Evolutionary conservation across 2,888 invertebrate genomes (phyloP).

Genomic region (Pterostichus madidus): DNA sequence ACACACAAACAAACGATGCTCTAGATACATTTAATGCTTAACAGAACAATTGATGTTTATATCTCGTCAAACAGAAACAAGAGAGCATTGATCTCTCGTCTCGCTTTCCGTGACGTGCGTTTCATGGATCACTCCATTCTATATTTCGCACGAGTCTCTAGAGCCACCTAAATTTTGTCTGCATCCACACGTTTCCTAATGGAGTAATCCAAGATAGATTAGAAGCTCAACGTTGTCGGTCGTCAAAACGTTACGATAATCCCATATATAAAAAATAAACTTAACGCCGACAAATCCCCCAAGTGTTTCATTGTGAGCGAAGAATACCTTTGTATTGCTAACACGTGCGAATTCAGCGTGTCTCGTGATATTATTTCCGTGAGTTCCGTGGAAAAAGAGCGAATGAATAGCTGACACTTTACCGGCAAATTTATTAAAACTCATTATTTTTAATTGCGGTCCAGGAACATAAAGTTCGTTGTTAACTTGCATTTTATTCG

Average conservation of each 20-base stretch:
- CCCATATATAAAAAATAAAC: constrained; percentile 27
- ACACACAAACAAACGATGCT: too few species aligned
- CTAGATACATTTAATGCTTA: too few species aligned
- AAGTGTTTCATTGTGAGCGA: not conserved
- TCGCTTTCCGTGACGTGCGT: too few species aligned
- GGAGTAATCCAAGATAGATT: constrained; percentile 35
- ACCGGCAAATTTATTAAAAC: constrained; percentile 56
- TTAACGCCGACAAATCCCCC: constrained; percentile 12
- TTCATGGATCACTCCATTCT: too few species aligned
- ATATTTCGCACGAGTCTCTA: too few species aligned
- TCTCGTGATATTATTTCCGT: constrained; percentile 20
- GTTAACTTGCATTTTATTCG: constrained; percentile 32
- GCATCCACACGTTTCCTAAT: not conserved
- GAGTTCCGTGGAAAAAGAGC: constrained; percentile 11
- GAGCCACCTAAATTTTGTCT: too few species aligned
- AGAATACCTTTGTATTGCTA: not conserved
- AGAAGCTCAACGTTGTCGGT: constrained; percentile 3
- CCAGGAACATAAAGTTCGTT: constrained; percentile 31
- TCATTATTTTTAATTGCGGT: constrained; percentile 63
- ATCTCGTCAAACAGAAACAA: too few species aligned
- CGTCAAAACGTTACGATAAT: constrained; percentile 6
- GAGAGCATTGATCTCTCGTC: too few species aligned
- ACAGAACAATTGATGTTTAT: too few species aligned
- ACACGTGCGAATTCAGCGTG: constrained; percentile 4
- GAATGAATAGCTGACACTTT: constrained; percentile 34